Conservation (phyloP, 2,888 invertebrate genomes). For the Tenthredo distinguenda region DNA sequence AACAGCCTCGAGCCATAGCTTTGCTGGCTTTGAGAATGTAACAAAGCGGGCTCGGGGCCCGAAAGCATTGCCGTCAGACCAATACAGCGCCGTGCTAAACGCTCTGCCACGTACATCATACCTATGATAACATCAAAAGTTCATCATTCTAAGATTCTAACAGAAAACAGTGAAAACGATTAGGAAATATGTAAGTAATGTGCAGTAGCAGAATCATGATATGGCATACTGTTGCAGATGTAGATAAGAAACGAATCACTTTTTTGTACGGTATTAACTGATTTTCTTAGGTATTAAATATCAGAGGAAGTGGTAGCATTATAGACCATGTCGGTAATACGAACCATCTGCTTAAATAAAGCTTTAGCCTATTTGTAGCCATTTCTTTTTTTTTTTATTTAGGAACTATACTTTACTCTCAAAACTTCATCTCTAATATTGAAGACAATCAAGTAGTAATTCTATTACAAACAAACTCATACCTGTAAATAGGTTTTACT, state of each 20-base stretch:
- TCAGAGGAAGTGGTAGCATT: no score
- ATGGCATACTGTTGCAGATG: neutral
- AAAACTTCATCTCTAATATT: neutral
- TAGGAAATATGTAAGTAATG: neutral
- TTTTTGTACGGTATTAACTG: neutral
- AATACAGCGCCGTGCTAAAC: slow-evolving; percentile 78
- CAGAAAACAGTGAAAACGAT: neutral
- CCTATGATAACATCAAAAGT: slow-evolving; percentile 64
- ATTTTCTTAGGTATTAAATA: neutral
- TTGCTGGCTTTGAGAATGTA: slow-evolving; percentile 79
- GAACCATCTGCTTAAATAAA: neutral
- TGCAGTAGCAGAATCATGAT: neutral
- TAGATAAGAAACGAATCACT: neutral
- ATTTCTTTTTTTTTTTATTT: neutral
- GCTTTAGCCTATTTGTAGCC: neutral
- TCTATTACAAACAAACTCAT: slow-evolving; percentile 63
- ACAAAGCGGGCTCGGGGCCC: slow-evolving; percentile 79
- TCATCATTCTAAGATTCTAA: neutral
- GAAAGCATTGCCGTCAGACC: slow-evolving; percentile 79
- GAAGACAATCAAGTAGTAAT: neutral
- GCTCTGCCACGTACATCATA: slow-evolving; percentile 80
- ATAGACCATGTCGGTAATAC: neutral
- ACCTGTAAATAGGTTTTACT: slow-evolving; percentile 95
- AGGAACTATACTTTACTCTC: neutral
- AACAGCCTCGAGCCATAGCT: slow-evolving; percentile 79